Evolutionary conservation across 2,113 vertebrate species (phyloP).

Genomic region (Lepisosteus osseus): DNA sequence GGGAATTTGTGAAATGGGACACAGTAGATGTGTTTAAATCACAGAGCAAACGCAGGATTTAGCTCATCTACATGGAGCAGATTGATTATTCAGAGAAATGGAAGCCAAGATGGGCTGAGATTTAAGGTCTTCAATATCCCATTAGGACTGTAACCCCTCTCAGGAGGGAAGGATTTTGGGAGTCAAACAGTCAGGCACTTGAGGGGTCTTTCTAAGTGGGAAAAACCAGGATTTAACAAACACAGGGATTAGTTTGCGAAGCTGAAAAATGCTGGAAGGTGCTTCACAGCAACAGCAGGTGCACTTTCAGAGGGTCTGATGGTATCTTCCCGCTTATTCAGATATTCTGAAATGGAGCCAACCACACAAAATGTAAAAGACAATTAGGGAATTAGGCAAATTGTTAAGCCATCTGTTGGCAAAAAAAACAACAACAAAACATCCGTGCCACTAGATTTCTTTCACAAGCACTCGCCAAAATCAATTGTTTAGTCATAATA

Average conservation of each 20-base stretch:
- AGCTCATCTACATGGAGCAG: not conserved
- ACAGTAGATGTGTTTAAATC: not conserved
- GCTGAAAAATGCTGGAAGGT: not conserved
- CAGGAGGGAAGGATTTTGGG: not conserved
- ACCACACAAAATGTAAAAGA: not conserved
- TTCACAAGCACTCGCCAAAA: too few species aligned
- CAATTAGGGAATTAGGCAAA: not conserved
- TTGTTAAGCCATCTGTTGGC: not conserved
- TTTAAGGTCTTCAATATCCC: not conserved
- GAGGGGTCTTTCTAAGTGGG: not conserved
- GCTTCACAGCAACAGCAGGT: not conserved
- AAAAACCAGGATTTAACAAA: not conserved
- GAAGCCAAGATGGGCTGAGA: not conserved
- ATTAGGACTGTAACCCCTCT: not conserved
- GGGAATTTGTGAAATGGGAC: not conserved
- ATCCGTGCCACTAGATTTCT: too few species aligned
- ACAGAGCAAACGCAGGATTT: not conserved
- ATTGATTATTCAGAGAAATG: conserved; percentile 2
- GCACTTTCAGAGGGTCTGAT: not conserved
- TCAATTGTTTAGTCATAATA: too few species aligned
- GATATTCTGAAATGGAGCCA: not conserved
- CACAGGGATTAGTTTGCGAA: not conserved
- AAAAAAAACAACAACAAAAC: not conserved
- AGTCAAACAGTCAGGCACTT: not conserved
- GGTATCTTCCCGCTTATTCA: not conserved